Base-by-base conservation (phyloP, 2,888 invertebrate genomes). In the Cryptocephalus moraei region DNA sequence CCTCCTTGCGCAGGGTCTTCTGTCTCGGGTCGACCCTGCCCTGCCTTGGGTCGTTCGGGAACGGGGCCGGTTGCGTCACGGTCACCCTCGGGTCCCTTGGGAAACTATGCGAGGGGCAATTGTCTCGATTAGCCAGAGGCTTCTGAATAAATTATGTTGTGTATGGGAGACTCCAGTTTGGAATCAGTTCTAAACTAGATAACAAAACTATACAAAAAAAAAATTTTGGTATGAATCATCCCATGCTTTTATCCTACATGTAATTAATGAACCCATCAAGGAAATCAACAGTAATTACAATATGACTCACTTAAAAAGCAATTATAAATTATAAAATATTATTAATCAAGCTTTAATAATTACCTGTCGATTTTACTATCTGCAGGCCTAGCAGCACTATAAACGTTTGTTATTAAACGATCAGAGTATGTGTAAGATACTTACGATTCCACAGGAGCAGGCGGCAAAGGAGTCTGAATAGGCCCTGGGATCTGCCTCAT, bases 11-110 rank as follows among this genome's bases (percentile, higher is more conserved):
- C 22, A 22, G 22, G 22, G 59, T 55, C 66, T 77, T 77, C 42
- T 79, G 78, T 54, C 87, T 77, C 1, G 87, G 86, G 68, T 87
- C 87, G 55, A 75, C 73, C 41, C 69, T 54, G 75, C 71, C 14
- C 62, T 82, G 79, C 48, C 84, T 74, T 31, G 83, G 82, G 65
- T 81, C 81, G 13, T 67, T 48, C 48, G 62, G 72, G 42, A 58
- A 78, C 33, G 66, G 55, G 52, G 64, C 68, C 51, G 68, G 62
- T 50, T 57, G 57, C 2, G 72, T 64, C 1, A 47, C 45, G 45
- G 55, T 50, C 1, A 55, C 60, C 40, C 62, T 51, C 14, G 49
- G 76, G 63, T 65, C 68, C 46, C 68, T 60, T 44, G 49, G 50
- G 51, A 68, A 69, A 50, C 67, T 69, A 56, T 49, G 6, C 22